phyloP scores from a whole-genome alignment of 2,797 vertebrate species.

The Chloroceryle inda region DNA sequence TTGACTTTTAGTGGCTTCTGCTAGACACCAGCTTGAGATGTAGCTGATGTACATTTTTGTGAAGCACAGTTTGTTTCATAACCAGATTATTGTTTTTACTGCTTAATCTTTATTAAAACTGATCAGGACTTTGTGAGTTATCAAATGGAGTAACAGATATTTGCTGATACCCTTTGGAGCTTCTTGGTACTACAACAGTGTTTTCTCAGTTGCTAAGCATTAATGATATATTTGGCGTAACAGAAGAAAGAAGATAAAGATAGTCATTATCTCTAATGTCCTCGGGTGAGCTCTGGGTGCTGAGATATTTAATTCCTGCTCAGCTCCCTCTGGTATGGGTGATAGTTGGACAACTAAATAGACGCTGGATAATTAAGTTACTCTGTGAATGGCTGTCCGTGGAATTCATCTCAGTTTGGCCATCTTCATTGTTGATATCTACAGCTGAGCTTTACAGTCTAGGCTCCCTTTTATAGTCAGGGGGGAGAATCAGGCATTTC shows the following conservation, averaged over 20 bases:
- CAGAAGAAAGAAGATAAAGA: neutral
- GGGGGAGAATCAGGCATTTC: slow-evolving; percentile 37
- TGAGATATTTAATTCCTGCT: neutral
- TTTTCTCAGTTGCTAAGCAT: neutral
- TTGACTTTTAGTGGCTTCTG: neutral
- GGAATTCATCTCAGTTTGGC: neutral
- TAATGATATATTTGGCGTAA: neutral
- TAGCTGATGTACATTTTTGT: neutral
- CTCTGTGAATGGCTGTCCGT: neutral
- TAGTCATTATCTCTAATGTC: neutral
- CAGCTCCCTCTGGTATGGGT: neutral
- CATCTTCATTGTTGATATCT: neutral
- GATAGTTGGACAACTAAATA: neutral
- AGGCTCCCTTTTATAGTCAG: neutral
- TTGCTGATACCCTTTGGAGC: neutral
- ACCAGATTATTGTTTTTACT: slow-evolving; percentile 37
- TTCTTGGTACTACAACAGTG: neutral
- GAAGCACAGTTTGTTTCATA: slow-evolving; percentile 45
- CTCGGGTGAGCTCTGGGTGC: neutral
- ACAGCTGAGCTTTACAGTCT: slow-evolving; percentile 5
- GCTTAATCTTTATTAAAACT: slow-evolving; percentile 14
- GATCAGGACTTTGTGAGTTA: slow-evolving; percentile 48
- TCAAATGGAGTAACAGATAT: neutral
- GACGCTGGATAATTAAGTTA: slow-evolving; percentile 4
- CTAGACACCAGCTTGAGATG: neutral